phyloP scores from a whole-genome alignment of 2,888 invertebrate genomes.

The Steromphala cineraria region DNA sequence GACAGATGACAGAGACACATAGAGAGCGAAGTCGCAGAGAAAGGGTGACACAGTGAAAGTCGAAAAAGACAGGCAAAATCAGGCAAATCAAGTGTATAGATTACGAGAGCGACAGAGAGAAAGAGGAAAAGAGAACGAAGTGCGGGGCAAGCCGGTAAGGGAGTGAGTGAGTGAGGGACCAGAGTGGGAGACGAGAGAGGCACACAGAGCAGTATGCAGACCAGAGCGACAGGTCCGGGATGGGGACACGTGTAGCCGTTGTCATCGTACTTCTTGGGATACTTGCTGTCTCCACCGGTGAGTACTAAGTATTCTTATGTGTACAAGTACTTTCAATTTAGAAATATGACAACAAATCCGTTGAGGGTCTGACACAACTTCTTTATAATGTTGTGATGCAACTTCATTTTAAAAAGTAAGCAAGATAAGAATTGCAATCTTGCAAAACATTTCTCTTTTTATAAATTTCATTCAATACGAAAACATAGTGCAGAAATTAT shows the following conservation, averaged over 20 bases:
- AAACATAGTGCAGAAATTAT: no score
- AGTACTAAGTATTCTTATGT: background rate
- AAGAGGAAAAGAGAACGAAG: background rate
- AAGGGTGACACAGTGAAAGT: no score
- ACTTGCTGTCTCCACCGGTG: background rate
- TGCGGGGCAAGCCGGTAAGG: background rate
- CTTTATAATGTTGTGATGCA: no score
- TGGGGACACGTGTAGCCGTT: background rate
- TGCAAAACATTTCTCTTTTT: no score
- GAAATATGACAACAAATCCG: no score
- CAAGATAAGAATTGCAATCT: no score
- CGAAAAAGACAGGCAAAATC: background rate
- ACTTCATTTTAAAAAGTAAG: no score
- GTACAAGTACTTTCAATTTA: no score
- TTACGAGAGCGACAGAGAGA: slow-evolving; percentile 4
- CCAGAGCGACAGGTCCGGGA: no score
- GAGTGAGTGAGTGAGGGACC: background rate
- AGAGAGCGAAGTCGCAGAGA: no score
- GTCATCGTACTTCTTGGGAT: background rate
- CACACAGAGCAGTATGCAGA: background rate
- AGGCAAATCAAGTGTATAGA: background rate
- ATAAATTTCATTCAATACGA: no score
- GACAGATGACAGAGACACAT: background rate
- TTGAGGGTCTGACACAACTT: no score
- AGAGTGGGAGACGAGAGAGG: background rate